These are phyloP conservation scores for Heterodera carotae DNA, from an alignment of 1,140 invertebrate genomes.

Conservation along the genomic window DNA sequence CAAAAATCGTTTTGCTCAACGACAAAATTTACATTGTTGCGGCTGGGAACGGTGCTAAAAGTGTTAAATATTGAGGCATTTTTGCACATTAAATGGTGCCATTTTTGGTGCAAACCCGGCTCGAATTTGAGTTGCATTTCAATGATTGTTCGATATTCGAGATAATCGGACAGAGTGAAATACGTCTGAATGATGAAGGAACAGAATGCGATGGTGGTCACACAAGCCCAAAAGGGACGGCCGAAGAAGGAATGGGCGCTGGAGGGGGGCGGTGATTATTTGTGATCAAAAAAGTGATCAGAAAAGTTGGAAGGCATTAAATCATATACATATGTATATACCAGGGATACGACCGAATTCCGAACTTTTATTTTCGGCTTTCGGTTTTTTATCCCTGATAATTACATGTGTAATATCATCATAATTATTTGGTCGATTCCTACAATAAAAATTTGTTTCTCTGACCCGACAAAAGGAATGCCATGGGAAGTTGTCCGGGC, in stretches of 20 bases:
- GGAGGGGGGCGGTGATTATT: constrained; percentile 6
- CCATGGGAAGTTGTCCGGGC: constrained; percentile 63
- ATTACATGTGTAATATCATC: too few relatives aligned
- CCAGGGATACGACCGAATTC: too few relatives aligned
- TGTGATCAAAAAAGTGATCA: not conserved
- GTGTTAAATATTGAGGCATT: not conserved
- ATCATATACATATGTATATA: too few relatives aligned
- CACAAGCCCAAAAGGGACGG: constrained; percentile 51
- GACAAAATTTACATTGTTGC: constrained; percentile 49
- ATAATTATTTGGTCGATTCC: too few relatives aligned
- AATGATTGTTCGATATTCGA: constrained; percentile 63
- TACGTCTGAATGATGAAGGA: constrained; percentile 61
- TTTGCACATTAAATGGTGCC: not conserved
- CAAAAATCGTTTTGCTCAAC: not conserved
- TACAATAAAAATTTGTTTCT: constrained; percentile 11
- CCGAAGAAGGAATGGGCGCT: constrained; percentile 64
- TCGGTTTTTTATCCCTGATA: too few relatives aligned
- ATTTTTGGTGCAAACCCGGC: too few relatives aligned
- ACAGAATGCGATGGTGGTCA: constrained; percentile 55
- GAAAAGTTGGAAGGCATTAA: too few relatives aligned
- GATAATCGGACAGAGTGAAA: constrained; percentile 62
- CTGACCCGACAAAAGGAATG: constrained; percentile 63
- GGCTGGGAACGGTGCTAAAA: constrained; percentile 64
- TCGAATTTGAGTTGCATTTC: constrained; percentile 66
- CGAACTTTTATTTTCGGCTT: too few relatives aligned